Conservation (phyloP, 1,140 invertebrate species). For the Cydia fagiglandana region DNA sequence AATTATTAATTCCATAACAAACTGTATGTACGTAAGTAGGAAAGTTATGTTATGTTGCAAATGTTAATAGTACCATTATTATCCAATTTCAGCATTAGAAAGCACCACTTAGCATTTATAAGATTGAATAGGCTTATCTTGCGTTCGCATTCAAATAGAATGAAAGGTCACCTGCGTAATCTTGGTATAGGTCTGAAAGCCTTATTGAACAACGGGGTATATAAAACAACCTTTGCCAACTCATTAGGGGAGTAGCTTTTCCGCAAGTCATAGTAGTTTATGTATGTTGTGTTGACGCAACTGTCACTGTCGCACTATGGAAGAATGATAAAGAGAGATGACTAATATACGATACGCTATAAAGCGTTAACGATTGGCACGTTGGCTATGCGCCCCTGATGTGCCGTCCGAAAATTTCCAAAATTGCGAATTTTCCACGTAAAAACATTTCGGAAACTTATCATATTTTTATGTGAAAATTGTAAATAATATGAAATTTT, state of each 20-base stretch:
- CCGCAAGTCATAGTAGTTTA: background rate
- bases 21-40: no score
- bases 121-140: slow-evolving; percentile 15
- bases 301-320: no score
- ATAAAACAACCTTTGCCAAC: slow-evolving; percentile 4
- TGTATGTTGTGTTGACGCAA: background rate
- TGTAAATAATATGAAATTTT: no score
- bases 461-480: no score
- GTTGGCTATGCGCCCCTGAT: no score
- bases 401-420: no score
- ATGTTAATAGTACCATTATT: background rate
- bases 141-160: slow-evolving; percentile 4
- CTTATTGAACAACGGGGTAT: slow-evolving; percentile 8
- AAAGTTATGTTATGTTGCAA: background rate
- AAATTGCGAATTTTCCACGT: no score
- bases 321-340: no score
- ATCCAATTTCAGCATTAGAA: slow-evolving; percentile 10
- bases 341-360: no score
- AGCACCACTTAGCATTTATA: slow-evolving; percentile 18
- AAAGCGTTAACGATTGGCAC: no score
- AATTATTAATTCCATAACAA: no score
- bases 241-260: slow-evolving; percentile 14
- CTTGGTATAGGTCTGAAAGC: background rate
- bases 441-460: no score
- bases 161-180: slow-evolving; percentile 13